These are phyloP conservation scores for Sinocyclocheilus anshuiensis DNA, from an alignment of 2,113 vertebrate species.

Conservation along the genomic window DNA sequence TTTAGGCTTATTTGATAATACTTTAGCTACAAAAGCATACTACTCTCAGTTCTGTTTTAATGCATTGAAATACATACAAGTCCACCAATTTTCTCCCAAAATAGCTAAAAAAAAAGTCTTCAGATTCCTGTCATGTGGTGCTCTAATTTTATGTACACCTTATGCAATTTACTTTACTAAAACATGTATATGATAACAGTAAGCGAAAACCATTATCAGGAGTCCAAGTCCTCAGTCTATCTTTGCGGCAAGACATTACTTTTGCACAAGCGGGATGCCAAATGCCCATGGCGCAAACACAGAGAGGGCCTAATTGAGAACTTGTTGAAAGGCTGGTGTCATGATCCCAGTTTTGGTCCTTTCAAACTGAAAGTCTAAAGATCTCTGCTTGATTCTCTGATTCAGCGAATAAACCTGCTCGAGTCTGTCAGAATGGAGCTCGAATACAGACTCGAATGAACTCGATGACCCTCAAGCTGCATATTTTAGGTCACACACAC, in stretches of 20 bases:
- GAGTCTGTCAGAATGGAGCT: background rate
- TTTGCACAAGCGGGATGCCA: slow-evolving; percentile 1
- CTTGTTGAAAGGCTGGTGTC: slow-evolving; percentile 23
- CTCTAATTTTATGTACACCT: background rate
- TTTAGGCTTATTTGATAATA: too few species aligned
- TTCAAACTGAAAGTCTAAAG: background rate
- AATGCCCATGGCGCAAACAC: slow-evolving; percentile 13
- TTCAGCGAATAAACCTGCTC: background rate
- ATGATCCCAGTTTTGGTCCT: slow-evolving; percentile 25
- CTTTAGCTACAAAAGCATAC: too few species aligned
- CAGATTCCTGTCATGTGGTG: background rate
- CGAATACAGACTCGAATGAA: background rate
- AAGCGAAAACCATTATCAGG: background rate
- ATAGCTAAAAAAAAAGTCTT: too few species aligned
- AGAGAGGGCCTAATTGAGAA: background rate
- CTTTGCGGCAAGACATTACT: background rate
- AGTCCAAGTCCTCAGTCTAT: background rate
- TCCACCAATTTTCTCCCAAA: too few species aligned
- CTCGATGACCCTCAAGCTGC: background rate
- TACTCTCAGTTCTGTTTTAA: too few species aligned
- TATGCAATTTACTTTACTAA: background rate
- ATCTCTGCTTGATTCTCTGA: background rate
- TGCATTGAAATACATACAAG: too few species aligned
- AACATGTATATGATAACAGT: background rate
- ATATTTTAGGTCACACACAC: background rate